Percentiles rank a stretch among this genome's conserved stretches.
phyloP scores from a whole-genome alignment of 2,113 vertebrate species.

The Lophochroa leadbeateri region DNA sequence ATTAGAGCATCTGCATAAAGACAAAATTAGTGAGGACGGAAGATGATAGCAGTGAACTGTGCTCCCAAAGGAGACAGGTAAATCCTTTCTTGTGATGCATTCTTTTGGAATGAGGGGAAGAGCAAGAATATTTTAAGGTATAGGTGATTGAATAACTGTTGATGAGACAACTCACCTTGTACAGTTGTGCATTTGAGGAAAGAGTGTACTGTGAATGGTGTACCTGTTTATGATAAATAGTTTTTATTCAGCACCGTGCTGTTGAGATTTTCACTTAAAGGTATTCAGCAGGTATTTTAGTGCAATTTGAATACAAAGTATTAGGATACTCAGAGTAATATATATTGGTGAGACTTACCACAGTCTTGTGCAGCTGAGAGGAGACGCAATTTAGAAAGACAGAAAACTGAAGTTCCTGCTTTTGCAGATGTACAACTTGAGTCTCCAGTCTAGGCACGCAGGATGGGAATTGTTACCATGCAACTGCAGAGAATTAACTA shows the following conservation, averaged over 20 bases:
- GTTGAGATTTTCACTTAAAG: not conserved
- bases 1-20: not conserved
- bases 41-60: not conserved
- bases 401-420: not conserved
- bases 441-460: not conserved
- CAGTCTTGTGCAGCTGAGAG: not conserved
- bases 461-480: not conserved
- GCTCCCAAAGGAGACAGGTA: constrained; percentile 36
- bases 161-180: not conserved
- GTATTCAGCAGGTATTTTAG: not conserved
- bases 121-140: not conserved
- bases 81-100: not conserved
- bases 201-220: not conserved
- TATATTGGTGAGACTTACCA: not conserved
- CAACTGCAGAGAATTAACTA: not conserved
- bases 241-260: not conserved
- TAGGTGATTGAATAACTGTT: not conserved
- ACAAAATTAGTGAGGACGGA: not conserved
- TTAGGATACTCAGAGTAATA: not conserved
- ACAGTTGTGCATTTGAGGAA: not conserved
- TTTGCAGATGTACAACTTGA: not conserved
- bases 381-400: not conserved
- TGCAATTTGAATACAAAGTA: not conserved
- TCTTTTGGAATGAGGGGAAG: not conserved
- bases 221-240: not conserved